These are phyloP conservation scores for Microcebus griseorufus DNA, from an alignment of 2,113 vertebrate species.

Conservation along the genomic window DNA sequence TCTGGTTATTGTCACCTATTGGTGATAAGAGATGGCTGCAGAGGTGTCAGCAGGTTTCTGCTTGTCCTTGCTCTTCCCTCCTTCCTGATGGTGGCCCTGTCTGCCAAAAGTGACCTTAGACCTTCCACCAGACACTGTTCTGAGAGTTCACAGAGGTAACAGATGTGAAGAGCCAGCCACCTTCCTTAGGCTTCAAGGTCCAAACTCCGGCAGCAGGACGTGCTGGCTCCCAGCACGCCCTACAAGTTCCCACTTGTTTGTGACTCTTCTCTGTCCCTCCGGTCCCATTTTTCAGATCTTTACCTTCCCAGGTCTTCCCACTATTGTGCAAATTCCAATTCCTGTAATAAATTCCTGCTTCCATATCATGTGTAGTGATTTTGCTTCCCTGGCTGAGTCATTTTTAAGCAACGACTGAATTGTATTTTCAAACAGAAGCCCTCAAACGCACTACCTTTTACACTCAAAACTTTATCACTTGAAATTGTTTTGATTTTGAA, in stretches of 20 bases:
- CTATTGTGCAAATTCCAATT: background rate
- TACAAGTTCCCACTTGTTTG: background rate
- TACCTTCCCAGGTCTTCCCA: background rate
- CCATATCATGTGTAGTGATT: background rate
- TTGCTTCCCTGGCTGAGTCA: background rate
- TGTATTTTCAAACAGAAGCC: constrained; percentile 17
- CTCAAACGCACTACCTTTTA: background rate
- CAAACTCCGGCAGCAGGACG: background rate
- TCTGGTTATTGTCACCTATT: background rate
- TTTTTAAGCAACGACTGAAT: background rate
- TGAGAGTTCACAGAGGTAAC: background rate
- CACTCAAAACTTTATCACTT: background rate
- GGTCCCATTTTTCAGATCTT: background rate
- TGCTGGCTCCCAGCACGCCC: background rate
- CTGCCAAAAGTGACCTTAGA: background rate
- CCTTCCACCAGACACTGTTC: background rate
- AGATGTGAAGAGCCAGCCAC: background rate
- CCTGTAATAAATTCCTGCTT: background rate
- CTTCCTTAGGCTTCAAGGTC: background rate
- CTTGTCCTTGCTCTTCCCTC: background rate
- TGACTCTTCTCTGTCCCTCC: background rate
- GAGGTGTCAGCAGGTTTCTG: background rate
- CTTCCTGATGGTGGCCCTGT: background rate
- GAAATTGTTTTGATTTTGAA: constrained; percentile 36
- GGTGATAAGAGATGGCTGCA: background rate